These are phyloP conservation scores for Paracanthobrama guichenoti DNA, from an alignment of 2,113 vertebrate genomes.

Conservation along the genomic window DNA sequence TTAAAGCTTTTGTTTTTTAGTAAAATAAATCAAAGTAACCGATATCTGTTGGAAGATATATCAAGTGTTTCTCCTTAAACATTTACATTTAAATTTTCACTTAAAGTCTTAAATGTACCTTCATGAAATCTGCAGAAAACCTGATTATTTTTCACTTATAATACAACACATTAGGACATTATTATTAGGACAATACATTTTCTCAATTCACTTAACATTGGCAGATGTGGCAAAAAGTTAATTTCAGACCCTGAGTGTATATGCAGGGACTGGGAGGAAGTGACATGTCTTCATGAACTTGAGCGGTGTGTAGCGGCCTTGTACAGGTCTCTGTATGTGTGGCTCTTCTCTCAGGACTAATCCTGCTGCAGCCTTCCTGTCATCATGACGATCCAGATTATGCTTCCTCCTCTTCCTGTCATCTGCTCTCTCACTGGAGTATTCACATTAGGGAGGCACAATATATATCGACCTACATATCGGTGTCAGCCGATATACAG, in stretches of 20 bases:
- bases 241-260: neutral
- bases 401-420: conserved; percentile 5
- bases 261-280: neutral
- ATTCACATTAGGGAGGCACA: too few species aligned
- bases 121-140: too few species aligned
- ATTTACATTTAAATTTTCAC: too few species aligned
- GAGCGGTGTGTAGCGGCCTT: neutral
- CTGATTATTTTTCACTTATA: too few species aligned
- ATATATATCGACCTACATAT: too few species aligned
- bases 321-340: conserved; percentile 1
- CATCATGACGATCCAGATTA: neutral
- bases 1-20: too few species aligned
- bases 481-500: too few species aligned
- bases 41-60: too few species aligned
- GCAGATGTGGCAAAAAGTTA: neutral
- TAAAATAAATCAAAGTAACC: too few species aligned
- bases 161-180: too few species aligned
- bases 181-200: neutral
- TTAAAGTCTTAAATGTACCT: too few species aligned
- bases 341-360: conserved; percentile 12
- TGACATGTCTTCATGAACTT: neutral
- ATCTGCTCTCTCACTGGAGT: conserved; percentile 28
- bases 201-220: neutral
- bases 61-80: too few species aligned
- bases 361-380: neutral